phyloP scores from a whole-genome alignment of 2,888 invertebrate genomes.

The Sarcophaga subvicina region DNA sequence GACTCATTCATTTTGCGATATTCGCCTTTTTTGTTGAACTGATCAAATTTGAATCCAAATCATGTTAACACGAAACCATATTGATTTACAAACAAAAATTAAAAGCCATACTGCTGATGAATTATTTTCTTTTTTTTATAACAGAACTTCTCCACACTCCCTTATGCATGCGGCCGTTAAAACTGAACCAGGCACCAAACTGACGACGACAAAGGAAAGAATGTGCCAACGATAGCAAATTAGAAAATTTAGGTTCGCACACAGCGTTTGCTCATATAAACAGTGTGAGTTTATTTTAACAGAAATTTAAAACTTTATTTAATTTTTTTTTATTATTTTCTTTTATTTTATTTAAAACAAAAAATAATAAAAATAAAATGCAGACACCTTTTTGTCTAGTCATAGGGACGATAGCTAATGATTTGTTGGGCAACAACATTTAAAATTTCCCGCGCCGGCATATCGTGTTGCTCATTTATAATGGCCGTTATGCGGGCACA shows the following conservation, averaged over 20 bases:
- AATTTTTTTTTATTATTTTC: slow-evolving; percentile 25
- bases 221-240: slow-evolving; percentile 58
- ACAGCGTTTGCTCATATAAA: too few relatives aligned
- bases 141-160: background rate
- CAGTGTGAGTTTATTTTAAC: slow-evolving; percentile 9
- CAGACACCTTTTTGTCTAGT: slow-evolving; percentile 69
- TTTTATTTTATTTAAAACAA: background rate
- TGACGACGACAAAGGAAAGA: slow-evolving; percentile 49
- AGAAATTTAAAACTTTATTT: slow-evolving; percentile 53
- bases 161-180: background rate
- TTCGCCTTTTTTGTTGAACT: slow-evolving; percentile 2
- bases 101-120: slow-evolving; percentile 49
- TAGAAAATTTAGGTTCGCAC: slow-evolving; percentile 55
- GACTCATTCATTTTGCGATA: slow-evolving; percentile 46
- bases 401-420: slow-evolving; percentile 88
- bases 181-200: slow-evolving; percentile 42
- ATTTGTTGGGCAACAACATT: slow-evolving; percentile 90
- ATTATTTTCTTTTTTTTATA: slow-evolving; percentile 22
- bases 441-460: slow-evolving; percentile 86
- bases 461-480: slow-evolving; percentile 83
- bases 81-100: slow-evolving; percentile 74
- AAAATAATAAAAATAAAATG: background rate
- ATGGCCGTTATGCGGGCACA: slow-evolving; percentile 92
- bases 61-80: slow-evolving; percentile 78
- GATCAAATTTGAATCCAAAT: slow-evolving; percentile 74